Conservation (phyloP, 2,113 vertebrate genomes). For the Leucosticte australis region DNA sequence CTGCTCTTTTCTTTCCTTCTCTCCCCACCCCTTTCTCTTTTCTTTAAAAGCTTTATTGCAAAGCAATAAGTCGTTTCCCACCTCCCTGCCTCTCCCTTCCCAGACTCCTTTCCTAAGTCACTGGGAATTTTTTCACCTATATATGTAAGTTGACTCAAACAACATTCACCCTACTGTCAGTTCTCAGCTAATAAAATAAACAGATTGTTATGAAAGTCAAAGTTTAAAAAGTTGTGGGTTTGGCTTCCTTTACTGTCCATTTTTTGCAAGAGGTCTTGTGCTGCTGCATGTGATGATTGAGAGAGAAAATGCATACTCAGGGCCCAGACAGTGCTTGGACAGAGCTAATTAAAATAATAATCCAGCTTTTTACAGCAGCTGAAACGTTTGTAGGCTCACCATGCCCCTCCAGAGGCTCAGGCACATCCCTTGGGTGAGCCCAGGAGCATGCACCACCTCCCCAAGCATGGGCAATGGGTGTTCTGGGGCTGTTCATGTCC, state of each 20-base stretch:
- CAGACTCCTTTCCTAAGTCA: not conserved
- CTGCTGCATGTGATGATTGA: accelerated
- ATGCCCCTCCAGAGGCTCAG: not conserved
- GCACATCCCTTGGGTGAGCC: not conserved
- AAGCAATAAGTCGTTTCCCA: slow-evolving; percentile 49
- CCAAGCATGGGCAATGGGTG: accelerated
- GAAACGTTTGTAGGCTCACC: not conserved
- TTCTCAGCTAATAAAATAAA: slow-evolving; percentile 21
- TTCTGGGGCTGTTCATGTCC: not conserved
- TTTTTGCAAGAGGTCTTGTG: accelerated
- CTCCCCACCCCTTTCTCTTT: not conserved
- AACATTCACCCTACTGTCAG: not conserved
- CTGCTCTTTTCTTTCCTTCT: slow-evolving; percentile 42
- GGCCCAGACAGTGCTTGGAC: not conserved
- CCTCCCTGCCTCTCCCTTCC: not conserved
- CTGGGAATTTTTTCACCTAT: not conserved
- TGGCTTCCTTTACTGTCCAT: not conserved
- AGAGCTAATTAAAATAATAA: not conserved
- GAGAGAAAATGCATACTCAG: not conserved
- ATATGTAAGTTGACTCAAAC: not conserved
- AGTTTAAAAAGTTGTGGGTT: not conserved
- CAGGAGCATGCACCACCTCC: not conserved
- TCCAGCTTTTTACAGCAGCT: not conserved
- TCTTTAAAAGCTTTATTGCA: slow-evolving; percentile 44
- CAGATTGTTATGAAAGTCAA: not conserved